phyloP scores from a whole-genome alignment of 2,888 invertebrate species.

The Heteromurus nitidus region DNA sequence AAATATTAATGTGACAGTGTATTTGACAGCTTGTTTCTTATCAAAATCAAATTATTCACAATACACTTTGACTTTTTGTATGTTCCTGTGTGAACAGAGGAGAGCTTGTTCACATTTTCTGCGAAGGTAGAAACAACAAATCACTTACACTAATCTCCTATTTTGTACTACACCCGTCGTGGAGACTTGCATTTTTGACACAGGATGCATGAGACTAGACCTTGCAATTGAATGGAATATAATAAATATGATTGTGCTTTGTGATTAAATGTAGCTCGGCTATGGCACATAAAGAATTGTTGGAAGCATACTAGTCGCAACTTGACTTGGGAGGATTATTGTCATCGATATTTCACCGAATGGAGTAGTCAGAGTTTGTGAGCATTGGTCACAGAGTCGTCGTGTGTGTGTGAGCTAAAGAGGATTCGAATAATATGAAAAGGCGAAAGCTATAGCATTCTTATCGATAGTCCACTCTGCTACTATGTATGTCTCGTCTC shows the following conservation, averaged over 20 bases:
- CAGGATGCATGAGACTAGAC: background rate
- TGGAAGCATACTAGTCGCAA: background rate
- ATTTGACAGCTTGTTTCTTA: slow-evolving; percentile 4
- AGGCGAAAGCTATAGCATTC: too few relatives aligned
- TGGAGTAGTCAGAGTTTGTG: background rate
- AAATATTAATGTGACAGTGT: slow-evolving; percentile 9
- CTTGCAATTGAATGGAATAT: background rate
- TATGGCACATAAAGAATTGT: background rate
- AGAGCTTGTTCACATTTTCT: background rate
- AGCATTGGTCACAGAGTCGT: background rate
- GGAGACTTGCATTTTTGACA: background rate
- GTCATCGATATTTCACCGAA: background rate
- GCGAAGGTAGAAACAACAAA: background rate
- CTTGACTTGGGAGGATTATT: background rate
- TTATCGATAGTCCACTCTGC: too few relatives aligned
- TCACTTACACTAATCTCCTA: background rate
- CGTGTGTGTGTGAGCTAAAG: background rate
- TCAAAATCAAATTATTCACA: background rate
- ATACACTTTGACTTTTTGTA: too few relatives aligned
- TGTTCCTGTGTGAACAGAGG: background rate
- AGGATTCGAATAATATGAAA: too few relatives aligned
- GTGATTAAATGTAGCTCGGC: background rate
- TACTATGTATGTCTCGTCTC: too few relatives aligned
- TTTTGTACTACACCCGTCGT: background rate
- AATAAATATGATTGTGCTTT: background rate